phyloP scores from a whole-genome alignment of 2,888 invertebrate species.

The Silvanus unidentatus region DNA sequence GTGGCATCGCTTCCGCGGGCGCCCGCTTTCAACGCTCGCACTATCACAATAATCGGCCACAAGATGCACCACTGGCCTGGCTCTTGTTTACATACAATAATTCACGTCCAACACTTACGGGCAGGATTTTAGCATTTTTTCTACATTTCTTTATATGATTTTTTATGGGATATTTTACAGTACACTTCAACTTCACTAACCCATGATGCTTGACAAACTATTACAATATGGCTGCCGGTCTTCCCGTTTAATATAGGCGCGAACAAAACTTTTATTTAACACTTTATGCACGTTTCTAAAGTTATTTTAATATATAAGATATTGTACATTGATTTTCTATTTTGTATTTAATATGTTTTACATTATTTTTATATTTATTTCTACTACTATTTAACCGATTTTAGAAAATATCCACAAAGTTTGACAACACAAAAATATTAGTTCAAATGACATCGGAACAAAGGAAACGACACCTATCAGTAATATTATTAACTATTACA shows the following conservation, averaged over 20 bases:
- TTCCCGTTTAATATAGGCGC: conserved; percentile 45
- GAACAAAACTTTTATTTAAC: conserved; percentile 21
- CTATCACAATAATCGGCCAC: conserved; percentile 25
- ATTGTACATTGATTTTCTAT: conserved; percentile 2
- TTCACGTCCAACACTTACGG: conserved; percentile 18
- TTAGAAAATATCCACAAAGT: conserved; percentile 42
- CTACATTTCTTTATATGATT: conserved; percentile 3
- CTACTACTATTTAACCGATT: conserved; percentile 6
- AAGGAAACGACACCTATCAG: too few relatives aligned
- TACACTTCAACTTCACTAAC: conserved; percentile 32
- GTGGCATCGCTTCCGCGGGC: conserved; percentile 43
- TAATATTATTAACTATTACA: too few relatives aligned
- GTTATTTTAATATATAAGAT: neutral
- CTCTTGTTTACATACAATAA: conserved; percentile 24
- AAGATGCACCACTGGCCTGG: conserved; percentile 23
- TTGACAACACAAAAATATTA: conserved; percentile 45
- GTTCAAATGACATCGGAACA: conserved; percentile 38
- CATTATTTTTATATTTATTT: conserved; percentile 1
- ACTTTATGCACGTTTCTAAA: neutral
- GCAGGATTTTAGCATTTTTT: too few relatives aligned
- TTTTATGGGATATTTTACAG: neutral
- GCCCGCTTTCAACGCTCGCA: conserved; percentile 37
- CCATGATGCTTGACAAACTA: conserved; percentile 47
- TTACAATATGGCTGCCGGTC: conserved; percentile 49
- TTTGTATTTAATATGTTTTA: neutral